Conservation (phyloP, 2,797 vertebrate genomes). For the Chanos chanos region DNA sequence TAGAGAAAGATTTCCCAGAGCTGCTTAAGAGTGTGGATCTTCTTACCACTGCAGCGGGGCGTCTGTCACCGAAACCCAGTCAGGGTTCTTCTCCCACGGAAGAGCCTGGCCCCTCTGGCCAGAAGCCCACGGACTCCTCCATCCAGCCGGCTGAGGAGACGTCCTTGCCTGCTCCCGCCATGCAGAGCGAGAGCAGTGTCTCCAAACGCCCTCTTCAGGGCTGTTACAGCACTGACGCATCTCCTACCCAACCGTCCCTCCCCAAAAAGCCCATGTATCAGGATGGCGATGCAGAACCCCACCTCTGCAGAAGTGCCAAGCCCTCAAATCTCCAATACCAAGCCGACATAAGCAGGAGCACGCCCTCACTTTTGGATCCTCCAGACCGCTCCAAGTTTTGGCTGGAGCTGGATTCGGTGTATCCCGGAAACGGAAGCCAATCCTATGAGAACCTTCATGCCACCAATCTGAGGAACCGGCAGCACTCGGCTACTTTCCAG, state of each 20-base stretch:
- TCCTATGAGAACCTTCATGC: conserved; percentile 80
- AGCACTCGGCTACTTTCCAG: conserved; percentile 41
- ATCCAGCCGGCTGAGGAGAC: conserved; percentile 16
- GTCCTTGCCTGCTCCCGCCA: conserved; percentile 32
- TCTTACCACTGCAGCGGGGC: conserved; percentile 72
- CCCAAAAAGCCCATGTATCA: conserved; percentile 84
- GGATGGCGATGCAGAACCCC: conserved; percentile 55
- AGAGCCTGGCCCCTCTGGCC: conserved; percentile 30
- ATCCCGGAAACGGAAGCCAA: conserved; percentile 75
- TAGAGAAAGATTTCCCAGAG: conserved; percentile 78
- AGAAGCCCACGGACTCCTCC: conserved; percentile 14
- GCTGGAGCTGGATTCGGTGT: conserved; percentile 77
- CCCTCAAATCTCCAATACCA: conserved; percentile 60
- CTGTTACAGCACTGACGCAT: conserved; percentile 77
- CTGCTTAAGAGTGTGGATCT: conserved; percentile 78
- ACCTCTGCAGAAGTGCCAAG: conserved; percentile 2
- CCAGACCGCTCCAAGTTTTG: conserved; percentile 86
- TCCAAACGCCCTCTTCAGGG: conserved; percentile 82
- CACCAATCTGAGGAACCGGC: conserved; percentile 61
- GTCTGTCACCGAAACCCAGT: conserved; percentile 54
- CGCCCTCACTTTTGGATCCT: conserved; percentile 78
- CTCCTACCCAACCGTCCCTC: conserved; percentile 81
- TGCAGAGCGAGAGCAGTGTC: conserved; percentile 54
- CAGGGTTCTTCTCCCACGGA: conserved; percentile 43
- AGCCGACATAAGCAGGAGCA: conserved; percentile 82